Evolutionary conservation across 2,113 vertebrate species (phyloP).

Genomic region (Pterophyllum scalare): DNA sequence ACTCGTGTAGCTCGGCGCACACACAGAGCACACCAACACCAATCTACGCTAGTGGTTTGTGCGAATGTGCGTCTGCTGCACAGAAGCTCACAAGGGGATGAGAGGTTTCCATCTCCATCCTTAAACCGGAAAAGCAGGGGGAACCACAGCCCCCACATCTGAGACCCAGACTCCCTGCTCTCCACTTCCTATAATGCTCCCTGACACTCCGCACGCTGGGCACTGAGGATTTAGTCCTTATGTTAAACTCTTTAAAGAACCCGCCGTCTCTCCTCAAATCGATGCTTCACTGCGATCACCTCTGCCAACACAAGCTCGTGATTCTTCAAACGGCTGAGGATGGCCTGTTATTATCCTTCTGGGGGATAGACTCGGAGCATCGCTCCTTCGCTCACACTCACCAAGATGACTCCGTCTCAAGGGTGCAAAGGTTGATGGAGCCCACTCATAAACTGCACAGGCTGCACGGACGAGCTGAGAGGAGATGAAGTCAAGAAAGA

Average conservation of each 20-base stretch:
- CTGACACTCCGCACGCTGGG: conserved; percentile 47
- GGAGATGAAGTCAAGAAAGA: conserved; percentile 26
- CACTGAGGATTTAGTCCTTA: conserved; percentile 45
- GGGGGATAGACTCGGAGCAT: conserved; percentile 35
- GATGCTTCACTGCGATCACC: conserved; percentile 40
- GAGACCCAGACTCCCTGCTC: conserved; percentile 63
- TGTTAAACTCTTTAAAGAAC: conserved; percentile 67
- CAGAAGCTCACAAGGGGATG: conserved; percentile 59
- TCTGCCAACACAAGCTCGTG: conserved; percentile 63
- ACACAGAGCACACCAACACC: conserved; percentile 1
- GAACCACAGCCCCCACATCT: conserved; percentile 76
- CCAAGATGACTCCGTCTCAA: conserved; percentile 52
- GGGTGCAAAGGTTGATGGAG: conserved; percentile 41
- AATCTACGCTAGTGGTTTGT: conserved; percentile 35
- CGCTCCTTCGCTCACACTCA: conserved; percentile 33
- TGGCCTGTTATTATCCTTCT: conserved; percentile 71
- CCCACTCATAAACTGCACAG: conserved; percentile 34
- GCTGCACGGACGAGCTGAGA: conserved; percentile 35
- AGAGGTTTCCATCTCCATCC: conserved; percentile 59
- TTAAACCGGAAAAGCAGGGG: conserved; percentile 51
- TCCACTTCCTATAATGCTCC: conserved; percentile 58
- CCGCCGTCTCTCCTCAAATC: conserved; percentile 60
- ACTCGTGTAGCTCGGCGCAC: neutral
- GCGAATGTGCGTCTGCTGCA: conserved; percentile 52
- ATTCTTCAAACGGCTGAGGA: conserved; percentile 53